A percentile compares a stretch with the other conserved stretches of the same genome.
Evolutionary conservation across 2,888 invertebrate species (phyloP).

Genomic region (Adelphocoris suturalis): DNA sequence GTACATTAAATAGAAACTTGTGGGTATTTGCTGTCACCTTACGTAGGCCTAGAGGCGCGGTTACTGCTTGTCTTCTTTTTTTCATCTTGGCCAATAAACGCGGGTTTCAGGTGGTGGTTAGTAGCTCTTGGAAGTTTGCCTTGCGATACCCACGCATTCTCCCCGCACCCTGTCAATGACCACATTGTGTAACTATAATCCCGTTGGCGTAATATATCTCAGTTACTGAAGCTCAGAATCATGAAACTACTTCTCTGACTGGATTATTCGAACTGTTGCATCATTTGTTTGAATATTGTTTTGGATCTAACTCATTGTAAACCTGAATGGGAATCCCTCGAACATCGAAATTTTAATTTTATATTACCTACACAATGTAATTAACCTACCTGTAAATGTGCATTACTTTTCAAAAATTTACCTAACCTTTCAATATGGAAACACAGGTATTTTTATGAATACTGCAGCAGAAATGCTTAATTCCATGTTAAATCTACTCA

Average conservation of each 20-base stretch:
- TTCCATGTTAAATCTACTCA: too few relatives aligned
- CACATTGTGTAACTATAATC: constrained; percentile 24
- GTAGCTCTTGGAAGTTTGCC: neutral
- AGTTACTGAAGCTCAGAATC: neutral
- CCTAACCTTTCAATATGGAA: too few relatives aligned
- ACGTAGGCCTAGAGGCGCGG: neutral
- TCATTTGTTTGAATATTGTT: too few relatives aligned
- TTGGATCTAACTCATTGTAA: too few relatives aligned
- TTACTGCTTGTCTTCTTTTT: neutral
- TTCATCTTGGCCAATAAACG: neutral
- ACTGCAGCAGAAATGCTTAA: too few relatives aligned
- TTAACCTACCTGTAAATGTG: too few relatives aligned
- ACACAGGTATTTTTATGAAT: too few relatives aligned
- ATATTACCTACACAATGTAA: too few relatives aligned
- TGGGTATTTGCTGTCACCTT: neutral
- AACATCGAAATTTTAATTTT: too few relatives aligned
- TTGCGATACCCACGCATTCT: neutral
- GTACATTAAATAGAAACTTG: neutral
- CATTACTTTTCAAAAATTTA: too few relatives aligned
- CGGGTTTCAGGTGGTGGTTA: neutral
- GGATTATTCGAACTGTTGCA: too few relatives aligned
- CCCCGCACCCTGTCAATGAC: constrained; percentile 33
- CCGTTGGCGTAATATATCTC: neutral
- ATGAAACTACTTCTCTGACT: neutral
- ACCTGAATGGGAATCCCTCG: too few relatives aligned